These are phyloP conservation scores for Nixonia krombeini DNA, from an alignment of 1,140 invertebrate species.

Conservation along the genomic window DNA sequence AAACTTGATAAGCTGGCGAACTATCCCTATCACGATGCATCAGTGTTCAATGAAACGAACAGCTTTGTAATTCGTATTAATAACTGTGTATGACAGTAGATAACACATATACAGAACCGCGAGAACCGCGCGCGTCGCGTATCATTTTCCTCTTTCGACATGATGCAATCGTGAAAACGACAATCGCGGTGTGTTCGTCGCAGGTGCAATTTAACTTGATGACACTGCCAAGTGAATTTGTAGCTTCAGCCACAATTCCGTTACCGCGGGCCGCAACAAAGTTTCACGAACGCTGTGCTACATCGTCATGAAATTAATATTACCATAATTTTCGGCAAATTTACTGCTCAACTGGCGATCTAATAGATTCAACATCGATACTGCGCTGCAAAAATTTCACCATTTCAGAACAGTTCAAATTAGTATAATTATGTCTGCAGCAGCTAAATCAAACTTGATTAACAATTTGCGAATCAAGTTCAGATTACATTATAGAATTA, in stretches of 20 bases:
- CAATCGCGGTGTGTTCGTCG: constrained; percentile 11
- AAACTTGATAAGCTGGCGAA: too few relatives aligned
- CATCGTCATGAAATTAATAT: constrained; percentile 53
- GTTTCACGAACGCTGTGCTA: neutral
- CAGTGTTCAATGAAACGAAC: too few relatives aligned
- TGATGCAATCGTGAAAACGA: constrained; percentile 13
- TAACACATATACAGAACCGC: neutral
- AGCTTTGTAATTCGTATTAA: neutral
- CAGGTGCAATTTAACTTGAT: constrained; percentile 47
- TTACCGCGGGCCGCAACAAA: constrained; percentile 27
- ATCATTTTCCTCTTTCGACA: constrained; percentile 8
- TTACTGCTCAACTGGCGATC: constrained; percentile 41
- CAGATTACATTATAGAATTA: too few relatives aligned
- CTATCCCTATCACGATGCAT: too few relatives aligned
- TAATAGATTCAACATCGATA: constrained; percentile 46
- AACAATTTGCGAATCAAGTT: constrained; percentile 1
- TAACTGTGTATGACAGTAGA: neutral
- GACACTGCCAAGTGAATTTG: constrained; percentile 53
- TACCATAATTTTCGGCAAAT: constrained; percentile 59
- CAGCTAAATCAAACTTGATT: neutral
- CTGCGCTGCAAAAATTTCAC: constrained; percentile 1
- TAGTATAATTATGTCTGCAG: constrained; percentile 1
- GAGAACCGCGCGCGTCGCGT: neutral
- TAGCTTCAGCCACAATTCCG: constrained; percentile 49
- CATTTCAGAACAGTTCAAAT: neutral